phyloP scores from a whole-genome alignment of 2,113 vertebrate genomes.

The Pimephales promelas region DNA sequence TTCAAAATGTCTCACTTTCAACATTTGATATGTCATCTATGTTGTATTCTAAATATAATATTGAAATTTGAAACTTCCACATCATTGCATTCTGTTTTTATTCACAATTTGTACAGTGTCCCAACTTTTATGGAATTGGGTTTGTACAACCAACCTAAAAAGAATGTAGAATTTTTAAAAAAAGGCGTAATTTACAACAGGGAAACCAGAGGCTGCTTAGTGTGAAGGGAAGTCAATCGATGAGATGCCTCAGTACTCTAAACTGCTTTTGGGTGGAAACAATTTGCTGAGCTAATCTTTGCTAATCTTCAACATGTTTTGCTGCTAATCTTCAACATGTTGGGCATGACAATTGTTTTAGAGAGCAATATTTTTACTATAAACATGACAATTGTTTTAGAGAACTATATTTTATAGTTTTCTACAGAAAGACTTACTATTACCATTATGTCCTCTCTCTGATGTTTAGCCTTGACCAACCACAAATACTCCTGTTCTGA shows the following conservation, averaged over 20 bases:
- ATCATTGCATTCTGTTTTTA: too few species aligned
- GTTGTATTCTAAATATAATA: too few species aligned
- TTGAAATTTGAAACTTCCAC: too few species aligned
- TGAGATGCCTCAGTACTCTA: background rate
- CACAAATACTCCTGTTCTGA: background rate
- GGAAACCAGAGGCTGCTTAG: background rate
- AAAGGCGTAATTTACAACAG: background rate
- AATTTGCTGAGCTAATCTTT: background rate
- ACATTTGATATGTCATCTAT: too few species aligned
- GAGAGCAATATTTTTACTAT: too few species aligned
- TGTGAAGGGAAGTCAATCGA: background rate
- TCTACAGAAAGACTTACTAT: background rate
- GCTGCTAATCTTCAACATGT: conserved; percentile 3
- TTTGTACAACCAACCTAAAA: background rate
- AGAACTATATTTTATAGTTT: background rate
- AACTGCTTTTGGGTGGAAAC: conserved; percentile 1
- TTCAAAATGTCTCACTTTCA: too few species aligned
- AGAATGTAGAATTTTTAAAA: background rate
- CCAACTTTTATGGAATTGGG: too few species aligned
- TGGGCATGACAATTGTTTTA: background rate
- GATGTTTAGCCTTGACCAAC: background rate
- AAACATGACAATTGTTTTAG: background rate
- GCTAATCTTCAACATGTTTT: conserved; percentile 4
- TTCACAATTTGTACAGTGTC: too few species aligned
- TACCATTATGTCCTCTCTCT: background rate